These are phyloP conservation scores for Strigops habroptila DNA, from an alignment of 2,113 vertebrate species.

Conservation along the genomic window DNA sequence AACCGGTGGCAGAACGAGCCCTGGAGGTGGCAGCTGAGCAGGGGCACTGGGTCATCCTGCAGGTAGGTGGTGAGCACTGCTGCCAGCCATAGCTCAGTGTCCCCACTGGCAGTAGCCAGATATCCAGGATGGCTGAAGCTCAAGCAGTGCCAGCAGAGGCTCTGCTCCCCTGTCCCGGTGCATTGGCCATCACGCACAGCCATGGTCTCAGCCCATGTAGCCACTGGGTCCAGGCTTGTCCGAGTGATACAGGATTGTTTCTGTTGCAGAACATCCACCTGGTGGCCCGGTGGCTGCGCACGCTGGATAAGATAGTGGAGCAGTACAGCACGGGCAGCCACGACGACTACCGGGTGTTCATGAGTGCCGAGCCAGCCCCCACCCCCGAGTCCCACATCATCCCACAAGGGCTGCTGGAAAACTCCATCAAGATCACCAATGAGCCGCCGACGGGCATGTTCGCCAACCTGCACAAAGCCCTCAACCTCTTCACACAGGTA, in stretches of 20 bases:
- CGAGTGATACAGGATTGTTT: background rate
- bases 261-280: slow-evolving; percentile 76
- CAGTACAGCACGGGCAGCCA: slow-evolving; percentile 60
- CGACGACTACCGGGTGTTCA: slow-evolving; percentile 63
- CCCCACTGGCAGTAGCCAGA: background rate
- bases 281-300: slow-evolving; percentile 73
- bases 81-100: background rate
- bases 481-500: slow-evolving; percentile 79
- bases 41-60: slow-evolving; percentile 81
- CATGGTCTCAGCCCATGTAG: background rate
- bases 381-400: slow-evolving; percentile 70
- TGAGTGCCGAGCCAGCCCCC: slow-evolving; percentile 72
- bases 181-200: background rate
- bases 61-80: slow-evolving; percentile 30
- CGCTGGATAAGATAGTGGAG: slow-evolving; percentile 73
- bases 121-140: background rate
- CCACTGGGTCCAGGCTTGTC: background rate
- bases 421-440: slow-evolving; percentile 78
- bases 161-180: background rate
- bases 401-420: slow-evolving; percentile 77
- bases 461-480: slow-evolving; percentile 76
- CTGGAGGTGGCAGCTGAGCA: slow-evolving; percentile 63
- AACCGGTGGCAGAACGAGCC: slow-evolving; percentile 67
- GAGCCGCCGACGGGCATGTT: slow-evolving; percentile 74
- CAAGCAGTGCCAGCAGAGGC: background rate